Evolutionary conservation across 2,797 vertebrate genomes (phyloP), one percentile per base, ranked within the genome.

Genomic region (Scarus forsteni): DNA sequence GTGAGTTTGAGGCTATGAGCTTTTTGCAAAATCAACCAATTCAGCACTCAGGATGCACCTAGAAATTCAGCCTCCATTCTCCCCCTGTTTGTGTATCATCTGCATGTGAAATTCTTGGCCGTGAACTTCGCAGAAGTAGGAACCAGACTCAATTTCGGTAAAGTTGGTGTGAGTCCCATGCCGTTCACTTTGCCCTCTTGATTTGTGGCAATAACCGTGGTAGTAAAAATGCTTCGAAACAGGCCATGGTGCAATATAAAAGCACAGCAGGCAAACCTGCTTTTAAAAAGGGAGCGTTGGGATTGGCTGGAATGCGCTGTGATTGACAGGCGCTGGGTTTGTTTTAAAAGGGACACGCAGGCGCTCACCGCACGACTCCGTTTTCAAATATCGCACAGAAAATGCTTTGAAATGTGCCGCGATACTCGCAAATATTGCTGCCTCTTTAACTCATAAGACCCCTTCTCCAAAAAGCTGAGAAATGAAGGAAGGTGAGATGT

Each of bases 281-380:
- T 97, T 96, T 96, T 96, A 95, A 94, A 96, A 96, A 95, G 93
- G 94, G 94, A 93, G 93, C 95, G 92, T 93, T 83, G 94, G 95
- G 97, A 99, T 99, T 99, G 98, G 98, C 93, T 94, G 92, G 91
- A 93, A 94, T 94, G 93, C 78, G 85, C 85, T 35, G 88, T 98
- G 97, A 99, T 96, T 98, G 97, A 98, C 97, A 97, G 95, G 94
- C 94, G 94, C 96, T 96, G 96, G 96, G 96, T 97, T 97, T 96
- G 96, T 96, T 96, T 96, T 96, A 97, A 96, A 96, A 96, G 95
- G 95, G 96, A 96, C 96, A 96, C 95, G 96, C 97, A 96, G 96
- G 95, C 96, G 95, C 94, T 96, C 98, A 86, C 98, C 90, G 94
- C 97, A 94, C 94, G 98, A 95, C 95, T 95, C 95, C 97, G 94